Conservation (phyloP, 2,113 vertebrate species). For the Poeciliopsis occidentalis region DNA sequence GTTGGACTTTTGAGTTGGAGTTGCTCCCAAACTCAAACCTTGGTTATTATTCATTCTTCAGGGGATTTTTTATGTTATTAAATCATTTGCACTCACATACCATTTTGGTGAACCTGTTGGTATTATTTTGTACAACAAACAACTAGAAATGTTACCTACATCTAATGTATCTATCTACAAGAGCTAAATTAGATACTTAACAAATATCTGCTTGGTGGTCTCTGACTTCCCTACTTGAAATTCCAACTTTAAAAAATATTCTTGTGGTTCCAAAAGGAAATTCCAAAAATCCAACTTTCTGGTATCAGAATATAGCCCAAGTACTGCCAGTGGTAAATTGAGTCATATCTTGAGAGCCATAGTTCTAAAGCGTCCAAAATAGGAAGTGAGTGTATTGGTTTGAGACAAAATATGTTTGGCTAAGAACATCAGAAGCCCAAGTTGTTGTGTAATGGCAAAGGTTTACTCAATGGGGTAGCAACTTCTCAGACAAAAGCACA, state of each 20-base stretch:
- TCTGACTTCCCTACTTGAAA: too few relatives aligned
- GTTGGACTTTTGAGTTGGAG: background rate
- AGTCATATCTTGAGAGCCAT: background rate
- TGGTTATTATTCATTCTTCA: background rate
- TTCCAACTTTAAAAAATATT: background rate
- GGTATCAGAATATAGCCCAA: background rate
- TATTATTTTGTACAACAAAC: too few relatives aligned
- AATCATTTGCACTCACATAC: too few relatives aligned
- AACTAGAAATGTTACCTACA: too few relatives aligned
- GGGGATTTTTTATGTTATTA: background rate
- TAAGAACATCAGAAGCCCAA: slow-evolving; percentile 28
- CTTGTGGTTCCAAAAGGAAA: background rate
- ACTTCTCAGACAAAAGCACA: slow-evolving; percentile 58
- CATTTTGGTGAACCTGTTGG: too few relatives aligned
- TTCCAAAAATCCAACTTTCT: background rate
- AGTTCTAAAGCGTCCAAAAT: slow-evolving; percentile 30
- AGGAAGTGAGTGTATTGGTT: slow-evolving; percentile 46
- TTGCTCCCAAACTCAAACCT: too few relatives aligned
- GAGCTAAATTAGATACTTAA: background rate
- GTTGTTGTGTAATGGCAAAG: slow-evolving; percentile 35
- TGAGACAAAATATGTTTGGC: slow-evolving; percentile 31
- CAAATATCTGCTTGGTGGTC: background rate
- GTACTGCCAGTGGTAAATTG: background rate
- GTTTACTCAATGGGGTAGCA: slow-evolving; percentile 53
- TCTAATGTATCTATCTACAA: too few relatives aligned